Evolutionary conservation across 1,140 invertebrate species (phyloP), one percentile per base, ranked within the genome.

Genomic region (Ctenoplectra terminalis): DNA sequence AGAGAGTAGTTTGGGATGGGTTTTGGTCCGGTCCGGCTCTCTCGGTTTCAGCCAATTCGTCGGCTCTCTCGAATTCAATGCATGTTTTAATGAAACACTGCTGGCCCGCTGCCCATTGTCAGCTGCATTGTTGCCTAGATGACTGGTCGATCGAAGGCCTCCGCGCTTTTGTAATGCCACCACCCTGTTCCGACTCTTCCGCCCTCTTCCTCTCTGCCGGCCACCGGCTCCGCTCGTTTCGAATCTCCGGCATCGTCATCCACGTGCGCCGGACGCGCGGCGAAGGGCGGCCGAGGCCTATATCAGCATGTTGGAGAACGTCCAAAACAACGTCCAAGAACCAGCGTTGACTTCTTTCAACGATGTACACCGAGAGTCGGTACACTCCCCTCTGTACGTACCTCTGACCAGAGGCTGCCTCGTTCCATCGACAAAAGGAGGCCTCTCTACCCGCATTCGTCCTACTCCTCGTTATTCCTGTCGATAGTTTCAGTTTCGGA

Each of bases 71-170:
- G 86, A 88, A 88, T 88, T 92, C 85, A 91, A 92, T 93, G 90
- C 91, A 92, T 90, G 91, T 92, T 92, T 92, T 92, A 93, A 93
- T 93, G 92, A 92, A 93, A 91, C 90, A 91, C 89, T 90, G 92
- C 90, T 92, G 92, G 91, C 91, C 90, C 91, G 90, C 89, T 91
- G 91, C 90, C 91, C 91, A 93, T 93, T 93, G 92, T 92, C 89
- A 88, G 89, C 43, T 70, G 71, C 86, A 91, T 92, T 93, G 91
- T 93, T 88, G 79, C 72, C 79, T 87, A 87, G 88, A 89, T 89
- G 88, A 89, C 88, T 89, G 88, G 88, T 89, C 88, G 88, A 89
- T 89, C 88, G 88, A 80, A 86, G 81, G 88, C 83, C 88, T 85
- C 83, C 71, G 61, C 56, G 88, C 88, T 89, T 89, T 89, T 89